phyloP scores from a whole-genome alignment of 2,888 invertebrate species.

The Tubulanus polymorphus region DNA sequence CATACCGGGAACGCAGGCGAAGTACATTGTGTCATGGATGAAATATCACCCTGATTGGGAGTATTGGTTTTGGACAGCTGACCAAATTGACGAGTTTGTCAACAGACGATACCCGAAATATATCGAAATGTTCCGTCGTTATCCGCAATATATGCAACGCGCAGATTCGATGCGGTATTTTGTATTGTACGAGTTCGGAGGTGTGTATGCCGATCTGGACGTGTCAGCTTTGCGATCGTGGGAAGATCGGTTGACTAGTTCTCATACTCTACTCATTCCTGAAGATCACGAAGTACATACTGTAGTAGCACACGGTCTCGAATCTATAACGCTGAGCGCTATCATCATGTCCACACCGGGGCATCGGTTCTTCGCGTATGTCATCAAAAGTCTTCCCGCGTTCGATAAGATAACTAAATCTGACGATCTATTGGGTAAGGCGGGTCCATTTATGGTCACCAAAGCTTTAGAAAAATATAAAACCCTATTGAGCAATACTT shows the following conservation, averaged over 20 bases:
- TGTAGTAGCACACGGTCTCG: slow-evolving; percentile 14
- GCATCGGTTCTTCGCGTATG: slow-evolving; percentile 38
- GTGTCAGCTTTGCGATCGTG: slow-evolving; percentile 39
- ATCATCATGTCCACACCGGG: slow-evolving; percentile 34
- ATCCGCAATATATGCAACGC: slow-evolving; percentile 35
- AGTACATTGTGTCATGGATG: slow-evolving; percentile 43
- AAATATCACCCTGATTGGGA: slow-evolving; percentile 43
- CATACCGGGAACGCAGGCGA: slow-evolving; percentile 30
- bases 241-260: slow-evolving; percentile 29
- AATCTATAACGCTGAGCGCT: slow-evolving; percentile 40
- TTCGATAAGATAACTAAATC: slow-evolving; percentile 35
- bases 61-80: slow-evolving; percentile 50
- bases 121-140: slow-evolving; percentile 32
- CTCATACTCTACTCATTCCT: slow-evolving; percentile 36
- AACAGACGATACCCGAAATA: slow-evolving; percentile 34
- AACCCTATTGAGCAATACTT: too few relatives aligned
- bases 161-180: slow-evolving; percentile 47
- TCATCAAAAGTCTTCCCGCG: slow-evolving; percentile 30
- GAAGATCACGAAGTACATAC: slow-evolving; percentile 45
- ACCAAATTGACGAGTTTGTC: slow-evolving; percentile 37
- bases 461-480: neutral
- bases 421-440: slow-evolving; percentile 33
- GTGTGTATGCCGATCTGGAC: slow-evolving; percentile 47
- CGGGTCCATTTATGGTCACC: slow-evolving; percentile 26
- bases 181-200: slow-evolving; percentile 44